These are phyloP conservation scores for Oegoconia quadripuncta DNA, from an alignment of 2,888 invertebrate genomes.

Conservation along the genomic window DNA sequence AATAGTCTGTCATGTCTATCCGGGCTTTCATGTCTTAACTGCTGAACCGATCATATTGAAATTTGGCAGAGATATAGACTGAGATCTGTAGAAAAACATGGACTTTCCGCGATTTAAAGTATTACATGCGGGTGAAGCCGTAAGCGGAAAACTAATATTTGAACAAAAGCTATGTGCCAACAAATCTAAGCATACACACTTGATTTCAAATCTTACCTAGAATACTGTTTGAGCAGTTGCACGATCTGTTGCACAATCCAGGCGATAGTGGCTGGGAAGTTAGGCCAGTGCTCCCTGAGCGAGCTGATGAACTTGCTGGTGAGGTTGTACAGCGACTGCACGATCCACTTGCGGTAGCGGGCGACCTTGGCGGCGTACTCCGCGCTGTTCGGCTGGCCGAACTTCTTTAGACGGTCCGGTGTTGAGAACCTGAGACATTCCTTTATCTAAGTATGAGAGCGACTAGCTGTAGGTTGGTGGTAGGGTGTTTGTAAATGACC, in stretches of 20 bases:
- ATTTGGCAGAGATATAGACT: too few relatives aligned
- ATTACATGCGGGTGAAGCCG: too few relatives aligned
- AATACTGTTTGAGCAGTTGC: slow-evolving; percentile 62
- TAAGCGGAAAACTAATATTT: too few relatives aligned
- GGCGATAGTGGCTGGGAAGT: slow-evolving; percentile 93
- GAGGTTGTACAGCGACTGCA: slow-evolving; percentile 87
- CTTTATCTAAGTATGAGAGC: too few relatives aligned
- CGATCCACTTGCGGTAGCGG: slow-evolving; percentile 88
- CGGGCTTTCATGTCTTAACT: too few relatives aligned
- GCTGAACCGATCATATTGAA: too few relatives aligned
- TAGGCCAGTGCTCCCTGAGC: slow-evolving; percentile 90
- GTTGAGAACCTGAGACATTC: slow-evolving; percentile 49
- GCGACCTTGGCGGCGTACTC: slow-evolving; percentile 86
- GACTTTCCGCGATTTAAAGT: too few relatives aligned
- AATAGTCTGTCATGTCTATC: too few relatives aligned
- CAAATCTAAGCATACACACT: neutral
- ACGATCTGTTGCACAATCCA: slow-evolving; percentile 95
- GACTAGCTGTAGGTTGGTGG: too few relatives aligned
- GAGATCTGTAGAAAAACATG: too few relatives aligned
- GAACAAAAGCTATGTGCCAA: too few relatives aligned
- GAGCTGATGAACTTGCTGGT: slow-evolving; percentile 90
- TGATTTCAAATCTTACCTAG: slow-evolving; percentile 1
- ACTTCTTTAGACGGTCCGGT: slow-evolving; percentile 81
- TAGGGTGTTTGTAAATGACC: too few relatives aligned
- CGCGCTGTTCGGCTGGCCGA: slow-evolving; percentile 86